Base-by-base conservation (phyloP, 2,113 vertebrate species). In the Atrichornis clamosus region DNA sequence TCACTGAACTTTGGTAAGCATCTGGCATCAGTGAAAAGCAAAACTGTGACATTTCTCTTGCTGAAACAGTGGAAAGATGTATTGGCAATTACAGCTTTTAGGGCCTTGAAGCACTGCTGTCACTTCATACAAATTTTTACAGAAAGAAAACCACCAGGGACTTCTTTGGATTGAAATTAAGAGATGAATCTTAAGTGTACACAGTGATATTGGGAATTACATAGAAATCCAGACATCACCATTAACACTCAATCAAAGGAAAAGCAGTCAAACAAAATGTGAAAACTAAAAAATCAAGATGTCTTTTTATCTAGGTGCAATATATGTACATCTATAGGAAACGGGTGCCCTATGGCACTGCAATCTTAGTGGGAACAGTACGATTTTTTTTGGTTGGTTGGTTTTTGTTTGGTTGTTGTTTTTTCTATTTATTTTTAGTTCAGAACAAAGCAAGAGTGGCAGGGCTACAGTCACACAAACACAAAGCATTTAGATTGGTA, bases 281-380 rank as follows among this genome's bases (percentile, higher is more conserved):
- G 16, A 19, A 21, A 16, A 26, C 47, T 32, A 19, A 65, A 41
- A 50, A 53, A 49, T 14, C 7, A 69, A 74, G 18, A 10, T 30
- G 5, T 11, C 11, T 75, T 0, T 37, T 37, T 41, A 63, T 56
- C 53, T 65, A 70, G 26, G 5, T 22, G 14, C 8, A 75, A 46
- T 0, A 0, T n/a, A 28, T 10, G 28, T 12, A 21, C 1, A 37
- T 19, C 16, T 10, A 23, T 0, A 49, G 17, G 19, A 86, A 53
- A 78, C 53, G 14, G 35, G 21, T 16, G 20, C 21, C 3, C 37
- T 24, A 3, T 8, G 13, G 52, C 81, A 75, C 33, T 52, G 41
- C 11, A 72, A 10, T 24, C 6, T 87, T 23, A 35, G 18, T 18
- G 76, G 27, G 24, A 80, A 13, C 5, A 47, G 10, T 10, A 15